Evolutionary conservation across 1,140 invertebrate genomes (phyloP).

Genomic region (Vanessa tameamea): DNA sequence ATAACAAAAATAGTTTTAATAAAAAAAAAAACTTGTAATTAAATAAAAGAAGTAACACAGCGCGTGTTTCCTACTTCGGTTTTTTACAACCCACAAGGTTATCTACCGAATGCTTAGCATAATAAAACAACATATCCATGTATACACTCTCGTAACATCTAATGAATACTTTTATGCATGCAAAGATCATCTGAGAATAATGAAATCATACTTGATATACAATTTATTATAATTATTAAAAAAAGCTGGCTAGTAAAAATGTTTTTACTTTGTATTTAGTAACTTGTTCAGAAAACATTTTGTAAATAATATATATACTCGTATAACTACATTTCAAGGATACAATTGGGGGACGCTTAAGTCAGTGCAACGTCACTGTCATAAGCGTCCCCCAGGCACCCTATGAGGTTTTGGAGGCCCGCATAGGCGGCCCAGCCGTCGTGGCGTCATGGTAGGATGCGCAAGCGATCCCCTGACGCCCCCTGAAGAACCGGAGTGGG

Average conservation of each 20-base stretch:
- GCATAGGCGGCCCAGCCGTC: no score
- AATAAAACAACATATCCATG: conserved; percentile 25
- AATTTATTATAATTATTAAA: background rate
- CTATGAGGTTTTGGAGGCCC: no score
- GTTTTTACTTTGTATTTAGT: background rate
- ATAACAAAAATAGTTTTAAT: conserved; percentile 30
- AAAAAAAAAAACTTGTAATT: conserved; percentile 34
- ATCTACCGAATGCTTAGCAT: conserved; percentile 46
- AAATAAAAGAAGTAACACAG: conserved; percentile 35
- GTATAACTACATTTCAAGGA: no score
- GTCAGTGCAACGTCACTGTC: no score
- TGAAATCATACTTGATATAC: conserved; percentile 1
- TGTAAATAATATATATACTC: no score
- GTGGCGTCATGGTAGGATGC: no score
- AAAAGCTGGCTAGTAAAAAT: background rate
- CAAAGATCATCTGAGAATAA: conserved; percentile 17
- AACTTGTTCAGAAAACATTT: no score
- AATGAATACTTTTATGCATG: background rate
- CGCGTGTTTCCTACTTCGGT: conserved; percentile 45
- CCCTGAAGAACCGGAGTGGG: no score
- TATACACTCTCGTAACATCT: conserved; percentile 3
- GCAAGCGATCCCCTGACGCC: no score
- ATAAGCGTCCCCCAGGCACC: no score
- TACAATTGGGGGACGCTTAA: no score
- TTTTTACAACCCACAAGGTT: conserved; percentile 48